A percentile compares a stretch with the other conserved stretches of the same genome.
phyloP scores from a whole-genome alignment of 2,113 vertebrate genomes.

The Cochlearius cochlearius region DNA sequence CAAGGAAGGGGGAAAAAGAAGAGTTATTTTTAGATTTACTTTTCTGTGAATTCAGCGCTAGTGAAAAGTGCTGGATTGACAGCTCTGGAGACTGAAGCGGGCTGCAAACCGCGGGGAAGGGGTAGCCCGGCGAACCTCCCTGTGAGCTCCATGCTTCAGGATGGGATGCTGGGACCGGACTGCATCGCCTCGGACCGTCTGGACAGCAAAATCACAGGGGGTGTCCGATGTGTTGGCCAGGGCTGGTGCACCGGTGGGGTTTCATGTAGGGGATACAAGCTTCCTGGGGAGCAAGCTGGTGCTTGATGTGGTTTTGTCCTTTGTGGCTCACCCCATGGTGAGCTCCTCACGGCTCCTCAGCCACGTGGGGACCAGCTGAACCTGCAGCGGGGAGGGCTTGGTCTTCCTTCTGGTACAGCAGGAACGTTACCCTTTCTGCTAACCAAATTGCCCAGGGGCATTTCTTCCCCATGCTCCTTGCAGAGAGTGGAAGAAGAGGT shows the following conservation, averaged over 20 bases:
- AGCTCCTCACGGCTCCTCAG: neutral
- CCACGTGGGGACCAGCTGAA: neutral
- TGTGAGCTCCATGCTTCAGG: accelerated
- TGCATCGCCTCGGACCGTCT: neutral
- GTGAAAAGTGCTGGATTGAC: conserved; percentile 47
- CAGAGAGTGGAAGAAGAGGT: neutral
- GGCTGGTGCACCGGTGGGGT: neutral
- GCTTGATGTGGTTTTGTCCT: neutral
- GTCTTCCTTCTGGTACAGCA: neutral
- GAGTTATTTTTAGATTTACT: conserved; percentile 46
- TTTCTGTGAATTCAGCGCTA: conserved; percentile 51
- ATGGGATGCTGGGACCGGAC: neutral
- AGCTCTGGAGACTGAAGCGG: neutral
- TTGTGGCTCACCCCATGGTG: accelerated
- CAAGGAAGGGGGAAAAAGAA: neutral
- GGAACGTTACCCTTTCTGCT: neutral
- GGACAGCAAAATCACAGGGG: accelerated
- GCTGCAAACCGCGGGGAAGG: neutral
- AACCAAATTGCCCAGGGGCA: neutral
- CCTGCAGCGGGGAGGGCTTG: neutral
- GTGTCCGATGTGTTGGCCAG: neutral
- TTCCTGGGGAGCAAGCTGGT: neutral
- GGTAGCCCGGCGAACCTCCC: neutral
- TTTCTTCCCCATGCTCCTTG: neutral
- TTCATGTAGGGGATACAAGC: neutral